Evolutionary conservation across 2,888 invertebrate genomes (phyloP), one percentile per base, ranked within the genome.

Genomic region (Panzeria rudis): DNA sequence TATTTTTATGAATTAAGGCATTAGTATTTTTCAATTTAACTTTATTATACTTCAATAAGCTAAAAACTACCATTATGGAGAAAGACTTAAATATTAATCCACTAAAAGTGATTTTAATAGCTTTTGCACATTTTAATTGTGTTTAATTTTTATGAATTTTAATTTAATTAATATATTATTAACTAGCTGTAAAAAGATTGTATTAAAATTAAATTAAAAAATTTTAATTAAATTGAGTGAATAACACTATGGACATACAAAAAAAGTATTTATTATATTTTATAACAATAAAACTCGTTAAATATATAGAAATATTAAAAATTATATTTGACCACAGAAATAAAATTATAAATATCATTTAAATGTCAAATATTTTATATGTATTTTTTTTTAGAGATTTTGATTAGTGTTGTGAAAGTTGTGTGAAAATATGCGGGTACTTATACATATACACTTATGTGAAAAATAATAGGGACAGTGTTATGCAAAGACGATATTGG

Each of bases 251-350:
- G 17, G 13, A 50, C 20, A 13, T 38, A 61, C 20, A 6, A 9
- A 35, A n/a, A 29, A 41, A 52, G 7, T 47, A 23, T 77, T 50
- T 61, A n/a, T n/a, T n/a, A 7, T 13, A 20, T 41, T 23, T 61
- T 35, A 3, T 66, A 5, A n/a, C 9, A 4, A 41, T 56, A 23
- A 56, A 56, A n/a, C n/a, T 50, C 17, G 13, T 56, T 71, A 13
- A 62, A 75, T 75, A 13, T 15, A 44, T 41, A 32, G 54, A 17
- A 79, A 38, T 41, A 71, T 64, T 66, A 25, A 47, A 78, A 64
- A 44, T 64, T 54, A 44, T 54, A 52, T 71, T 79, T 79, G 23
- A 80, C 80, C 80, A 32, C 80, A 73, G 52, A 56, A 73, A 73
- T 73, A 41, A 38, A 41, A 59, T 73, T 59, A 61, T 41, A 59